These are phyloP conservation scores for Noctua comes DNA, from an alignment of 2,888 invertebrate genomes.

Conservation along the genomic window DNA sequence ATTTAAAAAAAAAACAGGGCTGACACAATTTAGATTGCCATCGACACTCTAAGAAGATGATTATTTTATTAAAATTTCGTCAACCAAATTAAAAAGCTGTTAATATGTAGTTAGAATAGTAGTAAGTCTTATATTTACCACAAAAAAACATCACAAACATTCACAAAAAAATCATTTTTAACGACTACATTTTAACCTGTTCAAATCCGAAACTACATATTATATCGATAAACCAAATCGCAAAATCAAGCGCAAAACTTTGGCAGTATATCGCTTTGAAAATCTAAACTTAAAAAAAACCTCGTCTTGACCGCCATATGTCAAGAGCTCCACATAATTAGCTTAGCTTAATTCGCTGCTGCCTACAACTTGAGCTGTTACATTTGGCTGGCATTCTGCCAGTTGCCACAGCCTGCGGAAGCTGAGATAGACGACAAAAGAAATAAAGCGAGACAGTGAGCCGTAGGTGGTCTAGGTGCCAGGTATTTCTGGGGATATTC, in stretches of 20 bases:
- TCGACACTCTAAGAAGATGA: too few species aligned
- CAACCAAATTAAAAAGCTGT: neutral
- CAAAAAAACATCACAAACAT: neutral
- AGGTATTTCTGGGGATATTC: conserved; percentile 39
- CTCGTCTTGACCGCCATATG: conserved; percentile 41
- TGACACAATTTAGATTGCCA: too few species aligned
- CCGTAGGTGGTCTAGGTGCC: conserved; percentile 54
- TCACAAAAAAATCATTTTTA: neutral
- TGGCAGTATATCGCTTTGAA: conserved; percentile 7
- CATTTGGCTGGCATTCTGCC: conserved; percentile 75
- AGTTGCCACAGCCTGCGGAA: conserved; percentile 76
- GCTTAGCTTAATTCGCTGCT: conserved; percentile 64
- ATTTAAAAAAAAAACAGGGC: too few species aligned
- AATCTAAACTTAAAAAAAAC: conserved; percentile 35
- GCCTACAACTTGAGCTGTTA: conserved; percentile 64
- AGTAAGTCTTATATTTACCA: neutral
- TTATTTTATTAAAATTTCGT: neutral
- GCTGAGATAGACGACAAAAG: conserved; percentile 80
- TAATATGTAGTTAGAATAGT: neutral
- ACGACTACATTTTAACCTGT: neutral
- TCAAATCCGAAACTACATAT: neutral
- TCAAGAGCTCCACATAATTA: conserved; percentile 53
- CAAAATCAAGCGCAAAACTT: neutral
- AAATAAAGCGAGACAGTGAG: conserved; percentile 74
- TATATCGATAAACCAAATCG: neutral